phyloP scores from a whole-genome alignment of 2,888 invertebrate genomes.

The Caenorhabditis sinica region DNA sequence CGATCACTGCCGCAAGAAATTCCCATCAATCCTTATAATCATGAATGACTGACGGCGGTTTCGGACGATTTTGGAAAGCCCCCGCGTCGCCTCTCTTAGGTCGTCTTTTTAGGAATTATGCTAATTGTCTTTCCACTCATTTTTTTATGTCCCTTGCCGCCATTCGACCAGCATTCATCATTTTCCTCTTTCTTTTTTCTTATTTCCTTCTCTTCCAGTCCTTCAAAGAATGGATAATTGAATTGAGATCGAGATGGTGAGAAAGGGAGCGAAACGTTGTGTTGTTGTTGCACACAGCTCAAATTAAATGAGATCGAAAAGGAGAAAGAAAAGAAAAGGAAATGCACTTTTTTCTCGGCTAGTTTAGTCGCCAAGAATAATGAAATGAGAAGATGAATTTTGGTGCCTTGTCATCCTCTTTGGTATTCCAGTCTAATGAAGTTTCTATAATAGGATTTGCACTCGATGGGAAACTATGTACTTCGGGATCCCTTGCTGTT shows the following conservation, averaged over 20 bases:
- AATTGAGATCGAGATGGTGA: conserved; percentile 36
- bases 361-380: background rate
- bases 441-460: conserved; percentile 27
- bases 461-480: conserved; percentile 18
- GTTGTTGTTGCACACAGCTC: conserved; percentile 26
- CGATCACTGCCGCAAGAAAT: background rate
- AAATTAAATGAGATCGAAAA: conserved; percentile 38
- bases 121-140: conserved; percentile 46
- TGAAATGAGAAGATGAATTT: conserved; percentile 30
- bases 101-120: conserved; percentile 47
- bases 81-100: background rate
- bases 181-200: conserved; percentile 9
- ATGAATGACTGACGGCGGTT: conserved; percentile 32
- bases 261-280: conserved; percentile 8
- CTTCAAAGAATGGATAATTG: conserved; percentile 46
- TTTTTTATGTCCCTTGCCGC: conserved; percentile 30
- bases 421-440: background rate
- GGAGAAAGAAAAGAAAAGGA: background rate
- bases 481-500: conserved; percentile 9
- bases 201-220: background rate
- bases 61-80: conserved; percentile 5
- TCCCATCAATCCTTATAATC: conserved; percentile 44
- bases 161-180: conserved; percentile 9
- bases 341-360: conserved; percentile 17
- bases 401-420: conserved; percentile 23